Percentiles rank a stretch among this genome's conserved stretches.
These are phyloP conservation scores for Tolmerus cingulatus DNA, from an alignment of 2,888 invertebrate species.

Conservation along the genomic window DNA sequence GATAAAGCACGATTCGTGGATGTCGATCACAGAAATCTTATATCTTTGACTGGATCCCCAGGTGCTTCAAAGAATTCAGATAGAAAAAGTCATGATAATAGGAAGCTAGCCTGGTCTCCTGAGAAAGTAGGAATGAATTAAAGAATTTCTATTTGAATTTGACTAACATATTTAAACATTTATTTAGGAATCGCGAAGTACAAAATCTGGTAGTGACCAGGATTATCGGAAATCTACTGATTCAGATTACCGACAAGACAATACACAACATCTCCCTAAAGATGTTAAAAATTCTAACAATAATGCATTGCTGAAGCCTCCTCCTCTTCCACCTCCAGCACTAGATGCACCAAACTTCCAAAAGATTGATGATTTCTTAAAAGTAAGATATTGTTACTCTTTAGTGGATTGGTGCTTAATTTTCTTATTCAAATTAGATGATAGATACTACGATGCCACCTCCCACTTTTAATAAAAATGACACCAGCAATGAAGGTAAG, in stretches of 20 bases:
- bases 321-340: slow-evolving; percentile 50
- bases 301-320: slow-evolving; percentile 44
- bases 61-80: slow-evolving; percentile 52
- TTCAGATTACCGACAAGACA: slow-evolving; percentile 23
- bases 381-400: neutral
- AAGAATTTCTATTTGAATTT: neutral
- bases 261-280: neutral
- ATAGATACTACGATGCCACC: slow-evolving; percentile 52
- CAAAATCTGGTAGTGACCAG: neutral
- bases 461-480: slow-evolving; percentile 43
- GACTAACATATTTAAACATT: neutral
- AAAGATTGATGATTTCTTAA: slow-evolving; percentile 31
- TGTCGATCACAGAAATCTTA: slow-evolving; percentile 84
- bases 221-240: slow-evolving; percentile 24
- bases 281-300: neutral
- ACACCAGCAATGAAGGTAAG: slow-evolving; percentile 54
- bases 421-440: slow-evolving; percentile 51
- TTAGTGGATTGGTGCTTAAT: neutral
- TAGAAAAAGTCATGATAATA: slow-evolving; percentile 44
- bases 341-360: slow-evolving; percentile 44
- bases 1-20: slow-evolving; percentile 66
- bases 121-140: slow-evolving; percentile 30
- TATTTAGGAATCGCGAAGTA: slow-evolving; percentile 24
- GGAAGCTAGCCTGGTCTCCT: slow-evolving; percentile 10
- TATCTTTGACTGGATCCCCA: slow-evolving; percentile 81